These are phyloP conservation scores for Aphelocoma coerulescens DNA, from an alignment of 2,113 vertebrate species.

Conservation along the genomic window DNA sequence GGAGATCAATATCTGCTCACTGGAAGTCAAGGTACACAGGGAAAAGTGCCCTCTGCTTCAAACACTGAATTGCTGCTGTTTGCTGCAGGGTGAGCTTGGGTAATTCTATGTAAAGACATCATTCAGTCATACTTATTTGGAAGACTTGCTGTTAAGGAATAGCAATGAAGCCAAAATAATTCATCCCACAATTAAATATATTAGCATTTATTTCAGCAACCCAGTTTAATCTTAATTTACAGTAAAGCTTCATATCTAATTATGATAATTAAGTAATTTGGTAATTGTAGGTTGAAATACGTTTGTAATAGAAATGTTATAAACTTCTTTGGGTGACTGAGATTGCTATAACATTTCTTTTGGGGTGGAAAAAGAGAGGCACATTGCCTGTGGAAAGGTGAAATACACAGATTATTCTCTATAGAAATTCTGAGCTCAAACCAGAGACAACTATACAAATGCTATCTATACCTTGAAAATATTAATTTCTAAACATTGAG, in stretches of 20 bases:
- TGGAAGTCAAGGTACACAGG: background rate
- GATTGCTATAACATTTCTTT: background rate
- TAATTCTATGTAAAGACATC: background rate
- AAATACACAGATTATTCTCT: background rate
- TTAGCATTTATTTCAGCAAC: slow-evolving; percentile 50
- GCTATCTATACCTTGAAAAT: background rate
- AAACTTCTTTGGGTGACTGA: background rate
- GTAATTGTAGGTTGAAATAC: slow-evolving; percentile 35
- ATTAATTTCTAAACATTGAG: background rate
- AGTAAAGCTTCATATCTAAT: slow-evolving; percentile 20
- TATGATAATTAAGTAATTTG: slow-evolving; percentile 41
- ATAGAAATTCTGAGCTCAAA: background rate
- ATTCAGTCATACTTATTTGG: background rate
- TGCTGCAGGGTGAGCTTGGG: background rate
- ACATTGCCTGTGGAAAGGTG: background rate
- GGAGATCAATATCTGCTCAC: background rate
- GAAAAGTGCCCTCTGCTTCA: background rate
- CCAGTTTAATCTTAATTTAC: slow-evolving; percentile 12
- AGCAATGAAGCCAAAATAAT: slow-evolving; percentile 40
- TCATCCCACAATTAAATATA: slow-evolving; percentile 29
- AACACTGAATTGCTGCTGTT: background rate
- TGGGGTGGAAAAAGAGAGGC: background rate
- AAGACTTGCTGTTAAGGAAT: slow-evolving; percentile 20
- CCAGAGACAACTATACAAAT: background rate
- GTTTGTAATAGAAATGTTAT: background rate